phyloP scores from a whole-genome alignment of 2,797 vertebrate species.

The Ibycter americanus region DNA sequence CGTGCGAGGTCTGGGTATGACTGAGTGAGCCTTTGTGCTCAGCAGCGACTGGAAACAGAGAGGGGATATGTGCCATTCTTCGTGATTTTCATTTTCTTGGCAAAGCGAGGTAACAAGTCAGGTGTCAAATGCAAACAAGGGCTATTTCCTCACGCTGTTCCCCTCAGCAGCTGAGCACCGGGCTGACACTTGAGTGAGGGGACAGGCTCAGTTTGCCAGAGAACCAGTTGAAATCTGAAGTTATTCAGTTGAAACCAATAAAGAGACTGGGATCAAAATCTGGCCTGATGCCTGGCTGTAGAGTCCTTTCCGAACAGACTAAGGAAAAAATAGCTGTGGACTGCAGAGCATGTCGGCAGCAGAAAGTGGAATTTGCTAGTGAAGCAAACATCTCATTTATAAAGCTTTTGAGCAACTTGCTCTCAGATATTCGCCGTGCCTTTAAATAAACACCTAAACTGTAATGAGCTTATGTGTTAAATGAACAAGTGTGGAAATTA shows the following conservation, averaged over 20 bases:
- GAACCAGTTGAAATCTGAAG: background rate
- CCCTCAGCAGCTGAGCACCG: background rate
- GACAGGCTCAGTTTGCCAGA: background rate
- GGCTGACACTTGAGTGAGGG: background rate
- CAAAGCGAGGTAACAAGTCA: background rate
- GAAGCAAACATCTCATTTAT: background rate
- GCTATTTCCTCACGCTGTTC: background rate
- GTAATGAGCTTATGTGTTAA: conserved; percentile 28
- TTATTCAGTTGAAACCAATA: conserved; percentile 12
- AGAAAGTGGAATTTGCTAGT: background rate
- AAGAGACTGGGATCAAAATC: conserved; percentile 8
- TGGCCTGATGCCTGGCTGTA: background rate
- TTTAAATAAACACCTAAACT: conserved; percentile 31
- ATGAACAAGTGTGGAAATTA: conserved; percentile 38
- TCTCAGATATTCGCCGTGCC: background rate
- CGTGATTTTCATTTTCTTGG: background rate
- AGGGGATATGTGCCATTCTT: background rate
- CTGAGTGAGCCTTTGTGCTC: background rate
- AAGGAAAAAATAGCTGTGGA: background rate
- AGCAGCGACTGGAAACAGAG: background rate
- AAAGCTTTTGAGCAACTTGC: background rate
- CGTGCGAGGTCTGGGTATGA: rapidly evolving
- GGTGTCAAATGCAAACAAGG: background rate
- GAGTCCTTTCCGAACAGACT: background rate
- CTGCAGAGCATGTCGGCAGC: background rate